A percentile compares a stretch with the other conserved stretches of the same genome.
These are phyloP conservation scores for Aeoliscus strigatus DNA, from an alignment of 2,797 vertebrate species.

Conservation along the genomic window DNA sequence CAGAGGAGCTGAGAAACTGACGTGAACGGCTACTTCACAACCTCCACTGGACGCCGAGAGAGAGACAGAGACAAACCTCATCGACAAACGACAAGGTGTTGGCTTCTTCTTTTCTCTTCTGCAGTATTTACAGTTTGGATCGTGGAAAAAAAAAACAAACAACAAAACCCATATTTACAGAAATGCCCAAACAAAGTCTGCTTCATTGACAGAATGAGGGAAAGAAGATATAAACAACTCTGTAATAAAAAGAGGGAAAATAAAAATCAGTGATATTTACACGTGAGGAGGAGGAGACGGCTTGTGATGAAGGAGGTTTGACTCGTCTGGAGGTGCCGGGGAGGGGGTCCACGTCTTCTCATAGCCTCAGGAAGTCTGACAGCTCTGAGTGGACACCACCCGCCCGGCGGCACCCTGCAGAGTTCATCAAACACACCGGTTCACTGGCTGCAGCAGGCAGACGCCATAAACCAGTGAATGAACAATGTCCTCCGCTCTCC, in stretches of 20 bases:
- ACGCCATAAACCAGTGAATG: background rate
- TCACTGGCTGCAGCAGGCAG: conserved; percentile 17
- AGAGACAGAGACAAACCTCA: conserved; percentile 42
- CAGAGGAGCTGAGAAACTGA: conserved; percentile 3
- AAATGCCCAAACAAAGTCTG: conserved; percentile 52
- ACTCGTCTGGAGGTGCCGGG: too few relatives aligned
- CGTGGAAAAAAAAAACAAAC: conserved; percentile 50
- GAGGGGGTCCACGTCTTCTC: conserved; percentile 34
- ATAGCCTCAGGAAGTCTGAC: conserved; percentile 48
- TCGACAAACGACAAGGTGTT: conserved; percentile 48
- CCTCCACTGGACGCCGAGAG: conserved; percentile 24
- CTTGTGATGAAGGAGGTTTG: conserved; percentile 18
- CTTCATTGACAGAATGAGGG: conserved; percentile 40
- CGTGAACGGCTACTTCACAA: conserved; percentile 22
- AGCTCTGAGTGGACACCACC: conserved; percentile 41
- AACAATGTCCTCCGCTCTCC: conserved; percentile 27
- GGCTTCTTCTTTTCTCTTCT: conserved; percentile 29
- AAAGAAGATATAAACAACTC: conserved; percentile 58
- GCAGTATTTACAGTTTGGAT: conserved; percentile 65
- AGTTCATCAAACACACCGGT: conserved; percentile 13
- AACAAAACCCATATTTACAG: conserved; percentile 60
- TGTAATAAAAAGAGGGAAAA: conserved; percentile 57
- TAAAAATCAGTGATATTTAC: conserved; percentile 69
- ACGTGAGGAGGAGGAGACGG: conserved; percentile 46
- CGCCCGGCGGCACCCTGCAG: conserved; percentile 6